Base-by-base conservation (phyloP, 2,113 vertebrate genomes). In the Crotalus horridus region DNA sequence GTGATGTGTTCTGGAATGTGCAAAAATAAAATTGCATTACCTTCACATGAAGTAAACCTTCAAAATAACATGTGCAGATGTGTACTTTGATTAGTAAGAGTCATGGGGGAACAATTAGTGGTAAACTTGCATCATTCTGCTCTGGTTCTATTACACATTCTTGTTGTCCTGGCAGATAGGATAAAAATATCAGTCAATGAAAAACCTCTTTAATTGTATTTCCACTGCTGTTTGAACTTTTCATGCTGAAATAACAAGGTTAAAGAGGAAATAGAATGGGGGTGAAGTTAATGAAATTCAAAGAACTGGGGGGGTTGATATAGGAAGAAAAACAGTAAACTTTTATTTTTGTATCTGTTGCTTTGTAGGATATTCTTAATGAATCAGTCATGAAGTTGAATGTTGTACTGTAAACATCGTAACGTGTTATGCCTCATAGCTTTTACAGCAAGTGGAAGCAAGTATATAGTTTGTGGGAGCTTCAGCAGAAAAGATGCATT, bases 41-140 rank as follows among this genome's bases (percentile, higher is more conserved):
- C 74, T 51, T 39, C n/a, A 26, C 21, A 17, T 20, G 81, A 59
- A 90, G 8, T 11, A 8, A 43, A 61, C 4, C 29, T 26, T 53
- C 29, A 90, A 89, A 93, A 90, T 93, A 90, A 33, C 29, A 86
- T 46, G 26, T 29, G 48, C 55, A 59, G 74, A 39, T 86, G 74
- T 53, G 74, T 53, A 51, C 12, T n/a, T 89, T 33, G 33, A 89
- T 89, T 61, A 53, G 69, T 90, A 85, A 61, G 17, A 8, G 29
- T 93, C 74, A 86, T 86, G 1, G 33, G 88, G 92, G 74, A 93
- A 90, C 55, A 93, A 90, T 93, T 93, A 89, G 20, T 85, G 21
- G 15, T 20, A 26, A n/a, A 53, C 54, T 93, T 89, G 39, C 92
- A 89, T 92, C 88, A 92, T 85, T 69, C 58, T 46, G 11, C 88